Evolutionary conservation across 1,140 invertebrate species (phyloP), one percentile per base, ranked within the genome.

Genomic region (Dryas iulia): DNA sequence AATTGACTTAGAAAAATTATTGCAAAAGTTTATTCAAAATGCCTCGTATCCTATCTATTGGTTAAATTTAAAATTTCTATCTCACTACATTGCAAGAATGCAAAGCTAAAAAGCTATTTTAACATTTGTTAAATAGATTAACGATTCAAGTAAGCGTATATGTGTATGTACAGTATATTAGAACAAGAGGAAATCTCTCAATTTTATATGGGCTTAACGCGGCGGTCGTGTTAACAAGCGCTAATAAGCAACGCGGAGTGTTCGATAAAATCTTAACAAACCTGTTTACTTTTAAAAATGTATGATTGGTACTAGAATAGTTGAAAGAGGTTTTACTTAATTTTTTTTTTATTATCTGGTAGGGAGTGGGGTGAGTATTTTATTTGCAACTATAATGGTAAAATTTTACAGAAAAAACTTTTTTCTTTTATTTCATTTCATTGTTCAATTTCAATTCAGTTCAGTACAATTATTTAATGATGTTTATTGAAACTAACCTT

Each of bases 121-220:
- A 47, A 47, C 14, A 47, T 21, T 47, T 47, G 39, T 21, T 47
- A 47, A 47, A 47, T 47, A 47, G 39, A 47, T 47, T 47, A 47
- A 47, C 39, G 39, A 18, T 47, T 8, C 39, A 6, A 47, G n/a
- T n/a, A n/a, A n/a, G n/a, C 14, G 14, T 8, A 47, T 47, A 47
- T 47, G 18, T 47, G 14, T n/a, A 47, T 47, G 14, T n/a, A 47
- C 18, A 47, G 39, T 47, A 47, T 1, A 47, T 47, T 47, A 47
- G 39, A 21, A 47, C 18, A 47, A 47, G 39, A 18, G 39, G 21
- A 21, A 18, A 47, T 47, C 39, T 47, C 39, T 47, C 14, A 47
- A 47, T 47, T 47, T 47, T 21, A 47, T 47, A 47, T 47, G 39
- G 39, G n/a, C 39, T 47, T 47, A 47, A 47, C 39, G 39, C 18